Conservation (phyloP, 2,113 vertebrate genomes). For the Pogonocichla stellata region DNA sequence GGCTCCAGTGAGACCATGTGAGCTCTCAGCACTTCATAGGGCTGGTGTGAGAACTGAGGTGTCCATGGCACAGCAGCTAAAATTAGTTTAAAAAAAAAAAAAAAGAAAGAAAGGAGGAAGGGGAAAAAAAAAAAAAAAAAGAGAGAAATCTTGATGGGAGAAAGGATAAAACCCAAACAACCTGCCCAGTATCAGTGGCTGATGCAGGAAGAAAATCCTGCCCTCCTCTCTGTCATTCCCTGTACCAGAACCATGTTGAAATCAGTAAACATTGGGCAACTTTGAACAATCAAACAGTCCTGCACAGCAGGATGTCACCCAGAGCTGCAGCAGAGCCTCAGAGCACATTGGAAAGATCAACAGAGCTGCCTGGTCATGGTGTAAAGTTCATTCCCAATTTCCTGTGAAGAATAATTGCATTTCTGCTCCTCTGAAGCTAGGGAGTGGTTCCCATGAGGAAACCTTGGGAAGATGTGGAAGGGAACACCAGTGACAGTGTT, state of each 20-base stretch:
- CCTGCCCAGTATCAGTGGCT: not conserved
- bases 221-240: not conserved
- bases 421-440: not conserved
- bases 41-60: not conserved
- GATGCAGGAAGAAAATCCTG: not conserved
- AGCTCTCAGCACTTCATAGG: not conserved
- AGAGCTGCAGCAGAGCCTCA: not conserved
- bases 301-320: not conserved
- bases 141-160: not conserved
- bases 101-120: no score
- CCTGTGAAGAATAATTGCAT: not conserved
- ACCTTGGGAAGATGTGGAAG: not conserved
- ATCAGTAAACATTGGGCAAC: slow-evolving; percentile 14
- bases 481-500: not conserved
- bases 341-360: not conserved
- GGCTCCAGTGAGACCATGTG: not conserved
- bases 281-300: not conserved
- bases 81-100: not conserved
- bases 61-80: not conserved
- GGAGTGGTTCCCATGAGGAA: not conserved
- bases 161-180: not conserved
- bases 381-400: not conserved
- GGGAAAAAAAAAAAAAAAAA: not conserved
- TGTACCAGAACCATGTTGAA: not conserved
- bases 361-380: not conserved